Evolutionary conservation across 2,797 vertebrate species (phyloP).

Genomic region (Borostomias antarcticus): DNA sequence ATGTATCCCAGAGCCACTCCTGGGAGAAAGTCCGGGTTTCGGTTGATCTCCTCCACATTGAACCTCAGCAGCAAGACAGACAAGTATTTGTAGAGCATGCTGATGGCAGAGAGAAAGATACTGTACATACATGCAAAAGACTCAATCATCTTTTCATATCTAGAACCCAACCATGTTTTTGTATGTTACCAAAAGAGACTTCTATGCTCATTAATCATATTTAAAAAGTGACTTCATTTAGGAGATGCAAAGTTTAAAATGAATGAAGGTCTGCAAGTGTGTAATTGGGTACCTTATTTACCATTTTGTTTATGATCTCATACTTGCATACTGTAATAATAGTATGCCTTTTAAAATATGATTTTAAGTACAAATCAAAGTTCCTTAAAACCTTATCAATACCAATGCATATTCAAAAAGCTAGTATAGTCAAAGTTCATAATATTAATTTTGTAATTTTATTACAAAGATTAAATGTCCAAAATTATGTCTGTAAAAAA

Average conservation of each 20-base stretch:
- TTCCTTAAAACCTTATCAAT: no score
- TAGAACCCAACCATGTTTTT: no score
- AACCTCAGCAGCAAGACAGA: background rate
- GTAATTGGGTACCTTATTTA: no score
- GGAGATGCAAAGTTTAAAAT: no score
- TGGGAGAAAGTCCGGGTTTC: constrained; percentile 39
- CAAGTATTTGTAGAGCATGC: background rate
- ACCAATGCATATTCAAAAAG: background rate
- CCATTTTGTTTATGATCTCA: no score
- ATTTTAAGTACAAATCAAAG: no score
- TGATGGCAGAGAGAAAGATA: background rate
- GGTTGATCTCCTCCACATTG: constrained; percentile 39
- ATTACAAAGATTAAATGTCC: background rate
- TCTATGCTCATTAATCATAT: no score
- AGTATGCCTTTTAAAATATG: constrained; percentile 1
- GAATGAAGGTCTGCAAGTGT: no score
- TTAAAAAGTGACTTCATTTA: no score
- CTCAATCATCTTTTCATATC: no score
- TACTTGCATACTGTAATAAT: no score
- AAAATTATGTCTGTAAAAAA: constrained; percentile 1
- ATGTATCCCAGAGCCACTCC: constrained; percentile 46
- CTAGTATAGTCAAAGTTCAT: background rate
- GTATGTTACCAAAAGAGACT: no score
- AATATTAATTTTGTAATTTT: background rate
- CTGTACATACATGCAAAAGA: constrained; percentile 20